Conservation (phyloP, 2,113 vertebrate species). For the Chamaea fasciata region DNA sequence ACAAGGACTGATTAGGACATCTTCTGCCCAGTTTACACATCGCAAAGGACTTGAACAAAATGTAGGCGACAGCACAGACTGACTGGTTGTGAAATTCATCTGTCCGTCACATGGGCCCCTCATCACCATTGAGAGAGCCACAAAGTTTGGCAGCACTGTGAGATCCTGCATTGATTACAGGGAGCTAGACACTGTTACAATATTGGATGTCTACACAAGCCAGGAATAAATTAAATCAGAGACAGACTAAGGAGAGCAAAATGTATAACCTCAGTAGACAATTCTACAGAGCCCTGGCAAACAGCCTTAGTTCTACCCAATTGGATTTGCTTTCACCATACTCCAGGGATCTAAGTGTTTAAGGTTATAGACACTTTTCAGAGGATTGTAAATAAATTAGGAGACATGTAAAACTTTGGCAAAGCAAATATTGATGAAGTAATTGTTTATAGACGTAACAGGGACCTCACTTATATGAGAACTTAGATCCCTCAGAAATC, state of each 20-base stretch:
- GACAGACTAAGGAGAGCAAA: neutral
- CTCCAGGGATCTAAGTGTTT: neutral
- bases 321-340: neutral
- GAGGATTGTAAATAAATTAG: slow-evolving; percentile 19
- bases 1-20: neutral
- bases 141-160: neutral
- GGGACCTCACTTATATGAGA: neutral
- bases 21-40: neutral
- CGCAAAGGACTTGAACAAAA: neutral
- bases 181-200: neutral
- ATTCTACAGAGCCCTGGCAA: neutral
- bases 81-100: neutral
- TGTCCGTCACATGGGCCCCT: neutral
- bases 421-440: neutral
- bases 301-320: neutral
- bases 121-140: rapidly evolving
- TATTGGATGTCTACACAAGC: neutral
- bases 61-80: neutral
- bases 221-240: slow-evolving; percentile 22
- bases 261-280: neutral
- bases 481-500: neutral
- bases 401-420: neutral
- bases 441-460: neutral
- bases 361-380: neutral
- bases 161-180: neutral